Conservation (phyloP, 1,140 invertebrate genomes). For the Drosophila tropicalis region DNA sequence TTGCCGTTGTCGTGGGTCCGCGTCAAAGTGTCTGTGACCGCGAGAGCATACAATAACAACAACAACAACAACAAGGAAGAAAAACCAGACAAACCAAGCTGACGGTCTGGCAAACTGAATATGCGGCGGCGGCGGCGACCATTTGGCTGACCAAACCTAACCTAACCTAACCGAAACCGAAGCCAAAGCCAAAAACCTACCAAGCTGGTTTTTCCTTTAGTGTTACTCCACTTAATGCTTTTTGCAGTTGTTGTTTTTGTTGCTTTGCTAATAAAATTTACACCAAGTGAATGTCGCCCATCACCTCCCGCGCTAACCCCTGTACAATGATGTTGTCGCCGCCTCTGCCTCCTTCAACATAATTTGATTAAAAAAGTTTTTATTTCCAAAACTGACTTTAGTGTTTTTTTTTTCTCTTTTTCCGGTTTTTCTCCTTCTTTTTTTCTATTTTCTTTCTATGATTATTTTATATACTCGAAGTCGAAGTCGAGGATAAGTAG, state of each 20-base stretch:
- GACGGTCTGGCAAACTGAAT: neutral
- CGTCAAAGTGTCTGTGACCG: constrained; percentile 5
- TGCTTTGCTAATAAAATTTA: constrained; percentile 4
- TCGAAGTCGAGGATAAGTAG: neutral
- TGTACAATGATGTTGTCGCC: neutral
- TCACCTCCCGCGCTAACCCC: neutral
- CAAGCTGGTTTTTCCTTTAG: constrained; percentile 11
- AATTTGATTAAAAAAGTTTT: constrained; percentile 14
- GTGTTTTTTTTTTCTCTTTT: neutral
- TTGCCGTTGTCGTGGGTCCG: neutral
- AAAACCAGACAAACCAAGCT: constrained; percentile 3
- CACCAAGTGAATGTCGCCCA: neutral
- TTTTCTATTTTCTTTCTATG: constrained; percentile 1
- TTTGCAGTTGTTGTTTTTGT: constrained; percentile 2
- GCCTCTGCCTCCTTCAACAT: neutral
- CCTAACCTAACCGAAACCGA: constrained; percentile 1
- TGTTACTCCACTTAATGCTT: constrained; percentile 9
- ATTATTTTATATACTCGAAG: constrained; percentile 8
- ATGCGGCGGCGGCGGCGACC: neutral
- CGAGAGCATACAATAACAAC: neutral
- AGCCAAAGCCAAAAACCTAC: constrained; percentile 8
- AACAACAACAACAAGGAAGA: neutral
- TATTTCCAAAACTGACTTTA: constrained; percentile 9
- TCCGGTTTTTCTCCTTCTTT: neutral
- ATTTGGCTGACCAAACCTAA: constrained; percentile 5